A percentile compares a stretch with the other conserved stretches of the same genome.
Evolutionary conservation across 2,888 invertebrate species (phyloP).

Genomic region (Drosophila acutilabella): DNA sequence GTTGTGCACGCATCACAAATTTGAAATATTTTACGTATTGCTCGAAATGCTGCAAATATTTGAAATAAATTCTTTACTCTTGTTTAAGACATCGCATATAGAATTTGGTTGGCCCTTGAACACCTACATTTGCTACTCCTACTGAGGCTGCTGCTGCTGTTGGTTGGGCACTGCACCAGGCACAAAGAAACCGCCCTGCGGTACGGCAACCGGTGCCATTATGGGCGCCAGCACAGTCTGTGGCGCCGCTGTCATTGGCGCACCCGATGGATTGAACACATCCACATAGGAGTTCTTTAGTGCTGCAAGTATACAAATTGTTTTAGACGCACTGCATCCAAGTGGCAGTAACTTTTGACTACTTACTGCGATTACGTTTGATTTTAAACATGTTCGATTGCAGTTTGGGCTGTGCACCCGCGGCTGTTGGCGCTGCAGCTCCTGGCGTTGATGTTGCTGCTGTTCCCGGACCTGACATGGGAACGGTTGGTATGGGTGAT

Average conservation of each 20-base stretch:
- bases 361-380: conserved; percentile 91
- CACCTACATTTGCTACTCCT: conserved; percentile 33
- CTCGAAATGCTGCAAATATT: conserved; percentile 51
- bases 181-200: conserved; percentile 83
- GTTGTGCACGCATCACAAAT: conserved; percentile 33
- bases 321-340: background rate
- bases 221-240: conserved; percentile 84
- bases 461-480: conserved; percentile 36
- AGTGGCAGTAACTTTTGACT: background rate
- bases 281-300: conserved; percentile 95
- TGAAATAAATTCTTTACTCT: background rate
- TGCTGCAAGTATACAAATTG: conserved; percentile 86
- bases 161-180: conserved; percentile 73
- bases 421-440: conserved; percentile 30
- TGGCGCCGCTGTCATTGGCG: conserved; percentile 79
- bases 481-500: conserved; percentile 23
- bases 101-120: no score
- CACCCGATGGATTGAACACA: conserved; percentile 92
- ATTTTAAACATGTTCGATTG: conserved; percentile 92
- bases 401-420: conserved; percentile 78
- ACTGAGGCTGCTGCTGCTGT: conserved; percentile 58
- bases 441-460: conserved; percentile 30
- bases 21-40: conserved; percentile 66
- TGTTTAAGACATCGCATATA: background rate
- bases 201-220: conserved; percentile 83